Evolutionary conservation across 2,888 invertebrate genomes (phyloP).

Genomic region (Reticulitermes lucifugus): DNA sequence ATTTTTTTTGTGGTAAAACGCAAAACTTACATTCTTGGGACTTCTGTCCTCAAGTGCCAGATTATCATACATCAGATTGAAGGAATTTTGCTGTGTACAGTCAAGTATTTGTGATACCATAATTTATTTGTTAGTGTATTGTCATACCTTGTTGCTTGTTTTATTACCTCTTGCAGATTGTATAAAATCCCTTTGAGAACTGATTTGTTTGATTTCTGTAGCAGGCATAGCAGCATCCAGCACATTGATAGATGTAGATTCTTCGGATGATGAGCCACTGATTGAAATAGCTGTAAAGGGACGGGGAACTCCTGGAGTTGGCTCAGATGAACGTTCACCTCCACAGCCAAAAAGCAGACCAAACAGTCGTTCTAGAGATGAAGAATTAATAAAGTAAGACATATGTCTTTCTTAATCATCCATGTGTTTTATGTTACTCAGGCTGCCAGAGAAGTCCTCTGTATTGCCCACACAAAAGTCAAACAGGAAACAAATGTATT

Average conservation of each 20-base stretch:
- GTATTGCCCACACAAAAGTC: too few species aligned
- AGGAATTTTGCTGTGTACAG: too few species aligned
- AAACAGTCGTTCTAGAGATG: slow-evolving; percentile 50
- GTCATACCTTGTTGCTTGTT: not conserved
- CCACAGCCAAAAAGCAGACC: slow-evolving; percentile 46
- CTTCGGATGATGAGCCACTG: slow-evolving; percentile 85
- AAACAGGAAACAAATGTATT: too few species aligned
- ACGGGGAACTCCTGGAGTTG: slow-evolving; percentile 59
- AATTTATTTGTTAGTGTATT: not conserved
- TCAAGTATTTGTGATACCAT: too few species aligned
- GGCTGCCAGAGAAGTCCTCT: too few species aligned
- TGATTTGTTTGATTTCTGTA: not conserved
- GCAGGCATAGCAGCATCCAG: slow-evolving; percentile 34
- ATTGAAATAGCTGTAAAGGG: slow-evolving; percentile 78
- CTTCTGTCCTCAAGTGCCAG: too few species aligned
- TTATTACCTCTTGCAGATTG: not conserved
- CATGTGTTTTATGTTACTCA: too few species aligned
- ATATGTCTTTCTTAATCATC: not conserved
- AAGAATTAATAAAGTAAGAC: slow-evolving; percentile 46
- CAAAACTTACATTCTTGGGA: too few species aligned
- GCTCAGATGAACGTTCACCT: slow-evolving; percentile 43
- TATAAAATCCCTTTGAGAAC: not conserved
- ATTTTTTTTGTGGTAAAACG: too few species aligned
- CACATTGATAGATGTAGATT: slow-evolving; percentile 70
- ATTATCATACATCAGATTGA: too few species aligned